Percentiles rank a stretch among this genome's conserved stretches.
These are phyloP conservation scores for Gallinago jamesoni DNA, from an alignment of 2,113 vertebrate species.

Conservation along the genomic window DNA sequence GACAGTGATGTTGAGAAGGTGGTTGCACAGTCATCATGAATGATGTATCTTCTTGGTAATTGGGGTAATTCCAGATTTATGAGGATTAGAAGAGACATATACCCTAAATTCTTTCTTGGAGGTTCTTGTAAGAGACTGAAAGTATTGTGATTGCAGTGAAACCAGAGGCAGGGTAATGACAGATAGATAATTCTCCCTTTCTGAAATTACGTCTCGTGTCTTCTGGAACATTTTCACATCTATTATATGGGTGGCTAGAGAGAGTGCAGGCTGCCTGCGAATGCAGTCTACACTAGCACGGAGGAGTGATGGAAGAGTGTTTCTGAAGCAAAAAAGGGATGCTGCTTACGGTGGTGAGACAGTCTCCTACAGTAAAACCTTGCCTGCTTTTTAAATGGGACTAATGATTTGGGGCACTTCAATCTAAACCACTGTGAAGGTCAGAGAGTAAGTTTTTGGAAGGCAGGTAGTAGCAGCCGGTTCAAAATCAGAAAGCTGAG, in stretches of 20 bases:
- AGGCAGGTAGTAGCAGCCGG: background rate
- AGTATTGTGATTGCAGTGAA: background rate
- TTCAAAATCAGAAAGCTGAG: background rate
- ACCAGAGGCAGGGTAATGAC: background rate
- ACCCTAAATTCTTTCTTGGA: conserved; percentile 20
- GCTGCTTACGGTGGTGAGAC: background rate
- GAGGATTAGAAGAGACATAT: conserved; percentile 45
- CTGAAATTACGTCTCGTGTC: background rate
- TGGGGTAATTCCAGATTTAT: conserved; percentile 62
- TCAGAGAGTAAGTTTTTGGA: background rate
- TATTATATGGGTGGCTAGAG: background rate
- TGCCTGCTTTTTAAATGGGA: background rate
- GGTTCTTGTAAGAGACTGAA: background rate
- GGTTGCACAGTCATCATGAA: conserved; percentile 45
- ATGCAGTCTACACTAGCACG: background rate
- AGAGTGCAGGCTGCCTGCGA: accelerated
- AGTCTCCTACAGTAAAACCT: background rate
- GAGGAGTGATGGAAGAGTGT: background rate
- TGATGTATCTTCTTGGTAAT: conserved; percentile 35
- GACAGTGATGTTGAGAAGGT: conserved; percentile 42
- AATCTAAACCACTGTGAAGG: background rate
- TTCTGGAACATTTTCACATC: background rate
- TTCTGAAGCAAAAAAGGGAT: background rate
- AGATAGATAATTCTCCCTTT: background rate
- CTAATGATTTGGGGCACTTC: background rate